Base-by-base conservation (phyloP, 1,140 invertebrate genomes). In the Ooceraea biroi region DNA sequence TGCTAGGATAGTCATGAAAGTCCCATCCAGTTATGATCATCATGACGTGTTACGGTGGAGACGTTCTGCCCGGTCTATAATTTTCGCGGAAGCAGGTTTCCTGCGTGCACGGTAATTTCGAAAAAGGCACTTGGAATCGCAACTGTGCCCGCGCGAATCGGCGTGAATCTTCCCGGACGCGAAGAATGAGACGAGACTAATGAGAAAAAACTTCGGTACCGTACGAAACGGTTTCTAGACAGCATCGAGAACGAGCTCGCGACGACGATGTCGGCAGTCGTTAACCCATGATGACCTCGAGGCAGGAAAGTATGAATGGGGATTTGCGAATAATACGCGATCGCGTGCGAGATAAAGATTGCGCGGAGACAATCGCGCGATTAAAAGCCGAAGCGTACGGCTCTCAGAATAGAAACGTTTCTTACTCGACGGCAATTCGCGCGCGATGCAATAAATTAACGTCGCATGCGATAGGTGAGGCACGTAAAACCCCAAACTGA, bases 201-300 rank as follows among this genome's bases (percentile, higher is more conserved):
- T 82, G 78, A 74, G 78, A 82, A 82, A 74, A 74, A 74, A 48
- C 44, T 48, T 27, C 10, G 58, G 82, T 83, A 83, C 82, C 82
- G 82, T 83, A 83, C 73, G 50, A 66, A 83, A 83, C 82, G 73
- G 82, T 77, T 83, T 74, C 12, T 22, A 69, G 36, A 41, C 65
- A 46, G 57, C 65, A 41, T 69, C 55, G 50, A 27, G 76, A 57
- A 69, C 36, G 60, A 74, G 61, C 46, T 66, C 60, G 48, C 48
- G 17, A 25, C 27, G 65, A 60, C 50, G 22, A 69, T 22, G 36
- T 11, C 48, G 48, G 50, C 73, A 71, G 82, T 77, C 82, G 82
- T 86, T 86, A 83, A 84, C 82, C 82, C 63, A 25, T 48, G 57
- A 41, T 19, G 71, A 76, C 72, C 82, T 57, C 73, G 82, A 14